A percentile compares a stretch with the other conserved stretches of the same genome.
phyloP scores from a whole-genome alignment of 1,140 invertebrate genomes.

The Reticulitermes speratus region DNA sequence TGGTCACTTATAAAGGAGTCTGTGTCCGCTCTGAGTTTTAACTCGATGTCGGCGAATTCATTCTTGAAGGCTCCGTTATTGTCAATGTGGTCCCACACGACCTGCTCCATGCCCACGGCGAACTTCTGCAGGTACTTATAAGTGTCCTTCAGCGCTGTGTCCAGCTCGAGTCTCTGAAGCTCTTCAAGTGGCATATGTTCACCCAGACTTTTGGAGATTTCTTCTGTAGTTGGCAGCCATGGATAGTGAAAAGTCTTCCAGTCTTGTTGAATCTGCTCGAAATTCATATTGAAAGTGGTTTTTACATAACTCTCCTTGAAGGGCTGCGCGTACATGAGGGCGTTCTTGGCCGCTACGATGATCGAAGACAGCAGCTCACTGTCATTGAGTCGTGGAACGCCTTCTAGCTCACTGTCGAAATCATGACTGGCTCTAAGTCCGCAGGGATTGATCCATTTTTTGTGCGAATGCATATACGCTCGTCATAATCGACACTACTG shows the following conservation, averaged over 20 bases:
- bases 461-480: constrained; percentile 29
- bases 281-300: constrained; percentile 52
- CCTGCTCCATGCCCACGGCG: constrained; percentile 65
- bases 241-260: constrained; percentile 53
- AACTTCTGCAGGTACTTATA: constrained; percentile 64
- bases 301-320: constrained; percentile 54
- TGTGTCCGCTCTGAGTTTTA: too few species aligned
- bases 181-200: constrained; percentile 46
- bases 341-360: constrained; percentile 51
- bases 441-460: constrained; percentile 57
- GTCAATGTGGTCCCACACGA: constrained; percentile 59
- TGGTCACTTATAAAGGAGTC: too few species aligned
- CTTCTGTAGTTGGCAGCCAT: constrained; percentile 51
- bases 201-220: constrained; percentile 55
- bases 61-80: too few species aligned
- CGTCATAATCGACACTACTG: not conserved
- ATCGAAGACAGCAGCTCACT: constrained; percentile 48
- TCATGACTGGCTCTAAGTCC: constrained; percentile 47
- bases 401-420: constrained; percentile 40
- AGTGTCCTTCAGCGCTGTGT: constrained; percentile 51
- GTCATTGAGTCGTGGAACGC: constrained; percentile 30
- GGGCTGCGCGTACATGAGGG: constrained; percentile 47
- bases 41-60: too few species aligned
- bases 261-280: constrained; percentile 46
- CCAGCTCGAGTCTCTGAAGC: constrained; percentile 50